Evolutionary conservation across 2,888 invertebrate genomes (phyloP).

Genomic region (Drosophila phalerata): DNA sequence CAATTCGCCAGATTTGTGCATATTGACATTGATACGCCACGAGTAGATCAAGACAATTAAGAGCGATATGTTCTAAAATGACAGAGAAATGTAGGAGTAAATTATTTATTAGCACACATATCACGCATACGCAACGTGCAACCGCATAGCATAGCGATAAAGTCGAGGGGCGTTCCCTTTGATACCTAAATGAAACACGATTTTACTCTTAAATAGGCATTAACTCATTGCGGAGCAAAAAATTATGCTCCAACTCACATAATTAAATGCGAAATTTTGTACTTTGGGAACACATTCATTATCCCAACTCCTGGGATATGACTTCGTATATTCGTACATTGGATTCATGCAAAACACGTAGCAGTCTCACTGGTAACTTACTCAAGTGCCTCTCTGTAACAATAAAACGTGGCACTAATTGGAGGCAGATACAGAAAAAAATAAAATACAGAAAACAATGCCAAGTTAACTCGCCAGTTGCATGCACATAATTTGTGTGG

Average conservation of each 20-base stretch:
- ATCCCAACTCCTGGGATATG: conserved; percentile 6
- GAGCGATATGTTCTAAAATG: conserved; percentile 91
- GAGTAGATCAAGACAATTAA: conserved; percentile 91
- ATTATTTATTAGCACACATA: conserved; percentile 24
- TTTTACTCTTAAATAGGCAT: conserved; percentile 28
- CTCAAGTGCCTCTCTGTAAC: conserved; percentile 31
- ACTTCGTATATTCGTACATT: not conserved
- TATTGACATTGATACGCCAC: conserved; percentile 91
- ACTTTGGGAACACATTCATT: conserved; percentile 53
- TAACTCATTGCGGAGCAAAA: conserved; percentile 3
- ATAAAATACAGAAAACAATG: conserved; percentile 30
- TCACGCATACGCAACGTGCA: conserved; percentile 54
- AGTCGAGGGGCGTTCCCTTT: conserved; percentile 9
- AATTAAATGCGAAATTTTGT: conserved; percentile 33
- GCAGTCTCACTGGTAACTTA: conserved; percentile 22
- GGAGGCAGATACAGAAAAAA: conserved; percentile 25
- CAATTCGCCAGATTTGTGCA: conserved; percentile 89
- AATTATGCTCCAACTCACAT: conserved; percentile 19
- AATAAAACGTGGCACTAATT: conserved; percentile 69
- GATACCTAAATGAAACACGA: conserved; percentile 15
- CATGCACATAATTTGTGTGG: conserved; percentile 51
- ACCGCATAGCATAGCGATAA: conserved; percentile 21
- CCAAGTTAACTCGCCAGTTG: conserved; percentile 45
- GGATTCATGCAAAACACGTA: conserved; percentile 12
- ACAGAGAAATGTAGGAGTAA: conserved; percentile 10